A percentile compares a stretch with the other conserved stretches of the same genome.
Evolutionary conservation across 2,113 vertebrate species (phyloP).

Genomic region (Pholis gunnellus): DNA sequence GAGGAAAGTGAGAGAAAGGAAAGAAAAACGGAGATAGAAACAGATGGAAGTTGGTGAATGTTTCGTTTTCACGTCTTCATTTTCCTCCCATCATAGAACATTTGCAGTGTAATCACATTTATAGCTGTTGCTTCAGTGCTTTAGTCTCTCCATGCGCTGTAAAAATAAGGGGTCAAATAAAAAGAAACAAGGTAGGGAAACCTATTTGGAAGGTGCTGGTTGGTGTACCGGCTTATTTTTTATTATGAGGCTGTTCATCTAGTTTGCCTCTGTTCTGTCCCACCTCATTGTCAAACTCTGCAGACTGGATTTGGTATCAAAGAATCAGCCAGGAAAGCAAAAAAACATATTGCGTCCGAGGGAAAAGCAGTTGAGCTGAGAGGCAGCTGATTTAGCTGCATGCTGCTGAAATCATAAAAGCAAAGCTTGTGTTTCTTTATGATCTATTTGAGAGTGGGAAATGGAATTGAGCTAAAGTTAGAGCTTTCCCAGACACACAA

Average conservation of each 20-base stretch:
- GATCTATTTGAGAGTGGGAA: background rate
- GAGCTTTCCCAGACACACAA: background rate
- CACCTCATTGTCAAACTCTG: background rate
- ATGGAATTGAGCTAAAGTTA: background rate
- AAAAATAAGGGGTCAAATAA: background rate
- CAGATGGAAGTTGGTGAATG: background rate
- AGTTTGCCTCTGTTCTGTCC: background rate
- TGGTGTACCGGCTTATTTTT: background rate
- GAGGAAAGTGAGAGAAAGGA: conserved; percentile 5
- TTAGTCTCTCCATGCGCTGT: background rate
- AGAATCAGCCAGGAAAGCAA: background rate
- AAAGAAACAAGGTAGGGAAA: background rate
- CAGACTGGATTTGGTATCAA: background rate
- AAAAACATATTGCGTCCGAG: background rate
- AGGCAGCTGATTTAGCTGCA: background rate
- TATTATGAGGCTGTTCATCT: background rate
- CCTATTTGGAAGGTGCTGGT: background rate
- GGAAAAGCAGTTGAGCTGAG: background rate
- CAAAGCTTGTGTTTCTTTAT: background rate
- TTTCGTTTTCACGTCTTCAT: background rate
- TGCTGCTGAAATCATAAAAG: background rate
- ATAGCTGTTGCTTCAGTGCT: background rate
- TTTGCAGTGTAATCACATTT: conserved; percentile 2
- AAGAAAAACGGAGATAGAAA: background rate
- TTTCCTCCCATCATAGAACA: background rate